These are phyloP conservation scores for Hypolimnas misippus DNA, from an alignment of 2,888 invertebrate genomes.

Conservation along the genomic window DNA sequence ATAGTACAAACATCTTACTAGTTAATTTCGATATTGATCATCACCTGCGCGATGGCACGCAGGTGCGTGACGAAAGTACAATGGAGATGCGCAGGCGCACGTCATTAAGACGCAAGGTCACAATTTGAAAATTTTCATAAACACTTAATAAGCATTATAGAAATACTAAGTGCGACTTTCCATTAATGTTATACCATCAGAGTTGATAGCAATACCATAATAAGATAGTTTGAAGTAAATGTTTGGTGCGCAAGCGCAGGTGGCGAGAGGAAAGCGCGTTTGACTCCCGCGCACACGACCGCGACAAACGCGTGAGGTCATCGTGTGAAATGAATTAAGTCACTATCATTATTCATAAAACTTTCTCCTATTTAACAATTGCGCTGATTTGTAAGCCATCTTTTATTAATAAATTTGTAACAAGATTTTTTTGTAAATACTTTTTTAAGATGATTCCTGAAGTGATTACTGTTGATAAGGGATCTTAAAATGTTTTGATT, in stretches of 20 bases:
- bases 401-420: too few species aligned
- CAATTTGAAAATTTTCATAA: neutral
- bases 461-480: too few species aligned
- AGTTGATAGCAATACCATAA: neutral
- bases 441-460: too few species aligned
- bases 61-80: slow-evolving; percentile 61
- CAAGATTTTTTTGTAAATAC: too few species aligned
- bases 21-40: neutral
- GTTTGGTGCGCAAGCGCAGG: slow-evolving; percentile 10
- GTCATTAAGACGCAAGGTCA: neutral
- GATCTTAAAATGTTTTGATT: too few species aligned
- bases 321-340: neutral
- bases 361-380: slow-evolving; percentile 8
- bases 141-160: neutral
- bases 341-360: neutral
- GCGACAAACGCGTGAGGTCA: slow-evolving; percentile 22
- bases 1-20: neutral
- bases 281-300: slow-evolving; percentile 47
- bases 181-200: too few species aligned
- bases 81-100: neutral
- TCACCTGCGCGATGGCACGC: slow-evolving; percentile 48
- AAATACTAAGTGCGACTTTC: neutral
- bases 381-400: neutral
- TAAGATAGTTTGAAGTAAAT: neutral
- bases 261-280: slow-evolving; percentile 53